Base-by-base conservation (phyloP, 1,140 invertebrate species). In the Drosophila parabipectinata region DNA sequence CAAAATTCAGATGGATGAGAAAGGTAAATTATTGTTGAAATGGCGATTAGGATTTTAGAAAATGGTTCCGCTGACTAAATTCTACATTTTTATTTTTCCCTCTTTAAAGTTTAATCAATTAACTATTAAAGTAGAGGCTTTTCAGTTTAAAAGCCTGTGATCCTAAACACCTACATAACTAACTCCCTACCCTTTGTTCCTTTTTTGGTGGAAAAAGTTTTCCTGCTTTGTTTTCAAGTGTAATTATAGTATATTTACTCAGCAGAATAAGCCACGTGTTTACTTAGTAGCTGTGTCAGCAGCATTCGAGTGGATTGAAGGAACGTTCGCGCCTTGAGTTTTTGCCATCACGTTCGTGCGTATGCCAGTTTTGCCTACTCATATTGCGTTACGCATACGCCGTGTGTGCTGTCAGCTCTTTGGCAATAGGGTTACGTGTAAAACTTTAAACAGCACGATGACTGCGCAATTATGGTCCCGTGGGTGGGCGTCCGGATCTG, bases 401-500 rank as follows among this genome's bases (percentile, higher is more conserved):
- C 82, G 48, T 53, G 56, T 80, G 48, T 54, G 56, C 51, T 30
- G 8, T 12, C 39, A 18, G 41, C 34, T 54, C 47, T 34, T 58
- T 48, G 59, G 59, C 68, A 84, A 80, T 72, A 85, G 68, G 77
- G 68, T 67, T 75, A 63, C 58, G 61, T 75, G 78, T 47, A 57
- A 75, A 87, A 82, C 82, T 85, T 75, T 85, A 87, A 85, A 77
- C 62, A 72, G 58, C 66, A 62, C 74, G 52, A 72, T 88, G 83
- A 79, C 72, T 88, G 79, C 76, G 77, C 83, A 88, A 83, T 88
- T 83, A 88, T 79, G 71, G 30, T 12, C 14, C 48, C 37, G 14
- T 14, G 53, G 24, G 44, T 50, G 15, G 24, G 56, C 44, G 37
- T 12, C 15, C 34, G 21, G 30, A 34, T 9, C n/a, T 48, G 21